Conservation (phyloP, 2,113 vertebrate species). For the Ageneiosus marmoratus region DNA sequence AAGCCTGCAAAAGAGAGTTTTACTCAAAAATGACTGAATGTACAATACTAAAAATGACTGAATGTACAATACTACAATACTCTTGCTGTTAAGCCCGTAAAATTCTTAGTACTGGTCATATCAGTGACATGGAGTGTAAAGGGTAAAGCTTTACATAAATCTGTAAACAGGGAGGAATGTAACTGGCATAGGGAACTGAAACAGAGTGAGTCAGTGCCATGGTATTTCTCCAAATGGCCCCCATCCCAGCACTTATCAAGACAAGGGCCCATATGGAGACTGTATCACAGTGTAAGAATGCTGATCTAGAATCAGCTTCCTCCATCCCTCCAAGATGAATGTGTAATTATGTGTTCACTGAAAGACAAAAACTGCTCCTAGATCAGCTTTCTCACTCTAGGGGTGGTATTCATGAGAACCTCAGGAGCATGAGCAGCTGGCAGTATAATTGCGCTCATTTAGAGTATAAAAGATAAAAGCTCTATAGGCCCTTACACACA, state of each 20-base stretch:
- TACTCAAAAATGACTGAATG: background rate
- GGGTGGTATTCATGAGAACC: conserved; percentile 1
- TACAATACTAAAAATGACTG: too few species aligned
- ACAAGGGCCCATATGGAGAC: background rate
- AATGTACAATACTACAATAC: too few species aligned
- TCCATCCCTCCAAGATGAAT: background rate
- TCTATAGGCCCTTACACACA: background rate
- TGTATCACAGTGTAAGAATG: background rate
- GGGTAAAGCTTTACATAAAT: conserved; percentile 21
- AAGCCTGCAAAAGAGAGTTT: background rate
- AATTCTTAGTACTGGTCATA: background rate
- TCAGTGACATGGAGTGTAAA: background rate
- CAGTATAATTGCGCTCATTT: background rate
- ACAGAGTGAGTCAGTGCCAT: conserved; percentile 33
- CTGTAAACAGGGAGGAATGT: conserved; percentile 26
- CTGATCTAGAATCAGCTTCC: background rate
- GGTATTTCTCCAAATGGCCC: conserved; percentile 30
- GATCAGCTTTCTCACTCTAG: background rate
- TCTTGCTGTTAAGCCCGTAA: background rate
- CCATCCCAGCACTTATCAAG: conserved; percentile 1
- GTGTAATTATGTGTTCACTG: background rate
- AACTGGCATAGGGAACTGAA: conserved; percentile 6
- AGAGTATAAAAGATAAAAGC: background rate
- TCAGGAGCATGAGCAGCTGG: background rate
- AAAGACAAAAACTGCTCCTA: conserved; percentile 1